These are phyloP conservation scores for Pampusana beccarii DNA, from an alignment of 2,113 vertebrate genomes.

Conservation along the genomic window DNA sequence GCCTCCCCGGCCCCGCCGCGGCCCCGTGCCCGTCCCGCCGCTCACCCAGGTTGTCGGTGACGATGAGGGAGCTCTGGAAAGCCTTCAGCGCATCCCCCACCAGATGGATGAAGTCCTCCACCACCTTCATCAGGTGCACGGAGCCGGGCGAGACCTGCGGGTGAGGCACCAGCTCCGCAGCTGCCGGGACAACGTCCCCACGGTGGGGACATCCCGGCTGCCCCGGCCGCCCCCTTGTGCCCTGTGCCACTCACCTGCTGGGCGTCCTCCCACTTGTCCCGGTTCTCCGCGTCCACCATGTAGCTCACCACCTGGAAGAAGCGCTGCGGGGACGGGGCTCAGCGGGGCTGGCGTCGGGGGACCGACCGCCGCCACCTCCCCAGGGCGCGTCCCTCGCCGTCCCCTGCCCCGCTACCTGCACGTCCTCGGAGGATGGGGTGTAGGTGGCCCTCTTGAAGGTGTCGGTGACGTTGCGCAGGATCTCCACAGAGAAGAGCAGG, in stretches of 20 bases:
- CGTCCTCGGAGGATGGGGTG: constrained; percentile 92
- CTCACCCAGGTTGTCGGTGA: constrained; percentile 95
- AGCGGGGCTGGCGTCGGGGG: not conserved
- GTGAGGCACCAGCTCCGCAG: not conserved
- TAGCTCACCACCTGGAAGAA: constrained; percentile 98
- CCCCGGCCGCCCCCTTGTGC: fast-evolving
- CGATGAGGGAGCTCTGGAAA: constrained; percentile 95
- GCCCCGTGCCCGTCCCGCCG: fast-evolving
- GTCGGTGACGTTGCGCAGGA: constrained; percentile 99
- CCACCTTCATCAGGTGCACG: constrained; percentile 91
- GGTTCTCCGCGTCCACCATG: constrained; percentile 96
- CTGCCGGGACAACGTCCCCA: fast-evolving
- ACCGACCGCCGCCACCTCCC: not conserved
- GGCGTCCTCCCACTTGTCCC: constrained; percentile 94
- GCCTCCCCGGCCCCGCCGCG: fast-evolving
- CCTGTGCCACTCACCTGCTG: constrained; percentile 83
- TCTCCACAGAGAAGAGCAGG: constrained; percentile 98
- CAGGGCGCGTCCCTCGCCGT: not conserved
- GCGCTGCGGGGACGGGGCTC: constrained; percentile 77
- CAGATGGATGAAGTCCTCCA: constrained; percentile 98
- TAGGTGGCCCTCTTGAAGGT: constrained; percentile 99
- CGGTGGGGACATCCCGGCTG: fast-evolving
- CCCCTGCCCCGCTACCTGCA: constrained; percentile 82
- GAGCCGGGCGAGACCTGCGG: constrained; percentile 91
- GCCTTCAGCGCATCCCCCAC: constrained; percentile 89